These are phyloP conservation scores for Oxystoma pomonae DNA, from an alignment of 2,888 invertebrate genomes.

Conservation along the genomic window DNA sequence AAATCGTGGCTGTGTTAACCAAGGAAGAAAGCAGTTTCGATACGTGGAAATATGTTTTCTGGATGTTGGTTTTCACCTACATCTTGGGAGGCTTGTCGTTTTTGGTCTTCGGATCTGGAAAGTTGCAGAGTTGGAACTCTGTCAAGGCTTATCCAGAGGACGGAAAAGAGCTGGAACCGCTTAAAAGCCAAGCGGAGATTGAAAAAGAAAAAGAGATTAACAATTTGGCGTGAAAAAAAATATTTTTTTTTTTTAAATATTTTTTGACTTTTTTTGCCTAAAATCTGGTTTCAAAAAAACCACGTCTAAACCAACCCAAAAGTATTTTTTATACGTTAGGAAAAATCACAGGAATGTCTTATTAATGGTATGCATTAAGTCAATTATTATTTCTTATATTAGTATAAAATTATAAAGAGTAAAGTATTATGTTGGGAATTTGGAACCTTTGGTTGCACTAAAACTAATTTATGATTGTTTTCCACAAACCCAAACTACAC, in stretches of 20 bases:
- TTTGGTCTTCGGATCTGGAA: constrained; percentile 62
- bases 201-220: constrained; percentile 34
- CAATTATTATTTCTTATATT: too few species aligned
- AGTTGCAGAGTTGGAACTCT: constrained; percentile 58
- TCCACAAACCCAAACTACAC: too few species aligned
- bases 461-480: too few species aligned
- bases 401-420: too few species aligned
- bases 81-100: constrained; percentile 61
- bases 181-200: constrained; percentile 34
- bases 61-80: constrained; percentile 72
- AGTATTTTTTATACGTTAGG: not conserved
- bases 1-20: constrained; percentile 76
- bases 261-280: not conserved
- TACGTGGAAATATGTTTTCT: constrained; percentile 80
- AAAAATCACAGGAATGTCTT: too few species aligned
- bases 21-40: constrained; percentile 67
- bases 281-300: not conserved
- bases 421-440: too few species aligned
- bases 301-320: not conserved
- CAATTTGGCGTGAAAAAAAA: constrained; percentile 19
- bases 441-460: too few species aligned
- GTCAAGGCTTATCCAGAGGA: constrained; percentile 27
- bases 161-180: constrained; percentile 43
- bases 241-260: too few species aligned
- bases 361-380: too few species aligned